Conservation (phyloP, 2,113 vertebrate species). For the Typhlomys cinereus region DNA sequence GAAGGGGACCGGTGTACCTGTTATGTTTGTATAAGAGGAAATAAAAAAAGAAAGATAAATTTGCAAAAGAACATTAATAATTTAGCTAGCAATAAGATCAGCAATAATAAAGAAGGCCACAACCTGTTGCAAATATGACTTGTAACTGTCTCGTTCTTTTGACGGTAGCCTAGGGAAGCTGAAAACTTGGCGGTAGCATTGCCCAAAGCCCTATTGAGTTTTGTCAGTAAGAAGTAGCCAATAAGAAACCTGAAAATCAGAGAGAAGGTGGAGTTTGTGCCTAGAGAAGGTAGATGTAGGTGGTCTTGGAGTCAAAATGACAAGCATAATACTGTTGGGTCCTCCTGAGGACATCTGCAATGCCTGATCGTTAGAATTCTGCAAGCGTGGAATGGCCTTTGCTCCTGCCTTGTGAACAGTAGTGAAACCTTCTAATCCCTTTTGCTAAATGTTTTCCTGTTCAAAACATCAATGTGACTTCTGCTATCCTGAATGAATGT, state of each 20-base stretch:
- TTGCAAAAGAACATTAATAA: no score
- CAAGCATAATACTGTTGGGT: background rate
- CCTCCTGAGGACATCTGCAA: background rate
- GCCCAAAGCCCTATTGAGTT: background rate
- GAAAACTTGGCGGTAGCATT: background rate
- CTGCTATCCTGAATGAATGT: background rate
- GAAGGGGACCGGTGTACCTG: no score
- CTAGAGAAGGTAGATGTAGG: background rate
- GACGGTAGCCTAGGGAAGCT: no score
- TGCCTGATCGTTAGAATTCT: background rate
- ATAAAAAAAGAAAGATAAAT: no score
- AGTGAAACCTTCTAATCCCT: background rate
- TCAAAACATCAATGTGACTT: background rate
- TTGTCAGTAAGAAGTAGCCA: background rate
- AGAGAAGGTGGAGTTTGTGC: background rate
- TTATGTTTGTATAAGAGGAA: no score
- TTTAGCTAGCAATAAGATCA: no score
- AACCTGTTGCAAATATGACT: background rate
- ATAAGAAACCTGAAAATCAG: background rate
- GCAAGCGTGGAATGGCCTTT: background rate
- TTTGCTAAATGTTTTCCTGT: background rate
- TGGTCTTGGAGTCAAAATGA: rapidly evolving
- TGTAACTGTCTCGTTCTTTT: no score
- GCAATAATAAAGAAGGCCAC: no score
- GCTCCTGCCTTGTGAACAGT: background rate